These are phyloP conservation scores for Pasiphila rectangulata DNA, from an alignment of 2,888 invertebrate species.

Conservation along the genomic window DNA sequence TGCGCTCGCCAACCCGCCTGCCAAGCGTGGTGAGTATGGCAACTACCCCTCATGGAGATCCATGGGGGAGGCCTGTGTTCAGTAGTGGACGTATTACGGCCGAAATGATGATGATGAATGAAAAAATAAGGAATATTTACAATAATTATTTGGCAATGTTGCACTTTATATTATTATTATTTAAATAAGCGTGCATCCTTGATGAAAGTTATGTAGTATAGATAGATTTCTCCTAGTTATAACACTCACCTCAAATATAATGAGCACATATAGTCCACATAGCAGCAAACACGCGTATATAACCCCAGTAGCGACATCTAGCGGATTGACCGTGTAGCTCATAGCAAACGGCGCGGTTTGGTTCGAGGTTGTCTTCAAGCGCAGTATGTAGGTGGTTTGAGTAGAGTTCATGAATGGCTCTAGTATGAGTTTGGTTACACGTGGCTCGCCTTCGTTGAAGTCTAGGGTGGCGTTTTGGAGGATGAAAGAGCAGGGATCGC, in stretches of 20 bases:
- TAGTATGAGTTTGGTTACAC: conserved; percentile 64
- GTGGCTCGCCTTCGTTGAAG: conserved; percentile 71
- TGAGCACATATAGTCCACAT: conserved; percentile 87
- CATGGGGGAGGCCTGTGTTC: no score
- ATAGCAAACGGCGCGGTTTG: conserved; percentile 54
- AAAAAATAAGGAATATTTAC: no score
- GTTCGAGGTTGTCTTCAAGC: conserved; percentile 45
- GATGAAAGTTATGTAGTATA: no score
- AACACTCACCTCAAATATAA: conserved; percentile 90
- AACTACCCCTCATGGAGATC: no score
- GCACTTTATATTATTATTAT: no score
- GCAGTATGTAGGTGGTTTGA: conserved; percentile 37
- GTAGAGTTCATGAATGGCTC: conserved; percentile 32
- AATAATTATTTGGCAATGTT: no score
- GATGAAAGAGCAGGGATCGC: conserved; percentile 81
- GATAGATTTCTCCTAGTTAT: no score
- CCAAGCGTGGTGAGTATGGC: no score
- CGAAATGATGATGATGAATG: no score
- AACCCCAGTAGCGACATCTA: conserved; percentile 84
- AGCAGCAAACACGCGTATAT: conserved; percentile 87
- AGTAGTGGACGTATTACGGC: no score
- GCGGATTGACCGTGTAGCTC: conserved; percentile 82
- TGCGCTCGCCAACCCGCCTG: no score
- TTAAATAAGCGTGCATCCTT: no score
- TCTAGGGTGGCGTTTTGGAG: conserved; percentile 82